Percentiles rank a stretch among this genome's conserved stretches.
Evolutionary conservation across 2,888 invertebrate species (phyloP).

Genomic region (Geophilus truncorum): DNA sequence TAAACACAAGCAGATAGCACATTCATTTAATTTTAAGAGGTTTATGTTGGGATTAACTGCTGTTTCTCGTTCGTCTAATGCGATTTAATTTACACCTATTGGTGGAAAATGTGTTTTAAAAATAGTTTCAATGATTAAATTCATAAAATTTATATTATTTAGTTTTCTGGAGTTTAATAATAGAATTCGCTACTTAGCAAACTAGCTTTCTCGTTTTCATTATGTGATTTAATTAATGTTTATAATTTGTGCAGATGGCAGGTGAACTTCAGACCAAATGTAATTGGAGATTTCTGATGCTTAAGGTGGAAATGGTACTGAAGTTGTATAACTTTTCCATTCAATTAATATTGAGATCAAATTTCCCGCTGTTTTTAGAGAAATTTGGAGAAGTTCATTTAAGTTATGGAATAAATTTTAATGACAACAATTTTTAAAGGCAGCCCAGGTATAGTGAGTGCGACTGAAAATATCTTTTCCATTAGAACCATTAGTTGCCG

Average conservation of each 20-base stretch:
- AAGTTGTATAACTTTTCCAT: no score
- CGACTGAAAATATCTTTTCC: no score
- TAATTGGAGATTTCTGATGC: not conserved
- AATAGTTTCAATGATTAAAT: not conserved
- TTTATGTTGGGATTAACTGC: not conserved
- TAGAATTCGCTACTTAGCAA: no score
- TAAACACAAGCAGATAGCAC: not conserved
- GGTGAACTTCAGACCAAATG: not conserved
- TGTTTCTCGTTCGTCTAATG: not conserved
- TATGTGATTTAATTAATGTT: not conserved
- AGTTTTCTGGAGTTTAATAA: not conserved
- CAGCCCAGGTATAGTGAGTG: no score
- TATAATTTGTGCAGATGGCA: not conserved
- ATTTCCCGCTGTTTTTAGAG: no score
- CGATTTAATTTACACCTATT: not conserved
- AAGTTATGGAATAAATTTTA: no score
- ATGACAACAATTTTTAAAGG: no score
- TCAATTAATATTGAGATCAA: no score
- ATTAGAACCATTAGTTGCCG: no score
- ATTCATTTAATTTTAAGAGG: not conserved
- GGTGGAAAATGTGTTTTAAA: not conserved
- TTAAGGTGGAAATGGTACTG: no score
- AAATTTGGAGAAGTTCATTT: no score
- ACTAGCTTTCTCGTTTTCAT: no score
- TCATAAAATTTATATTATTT: not conserved